Evolutionary conservation across 2,888 invertebrate genomes (phyloP).

Genomic region (Epinotia bilunana): DNA sequence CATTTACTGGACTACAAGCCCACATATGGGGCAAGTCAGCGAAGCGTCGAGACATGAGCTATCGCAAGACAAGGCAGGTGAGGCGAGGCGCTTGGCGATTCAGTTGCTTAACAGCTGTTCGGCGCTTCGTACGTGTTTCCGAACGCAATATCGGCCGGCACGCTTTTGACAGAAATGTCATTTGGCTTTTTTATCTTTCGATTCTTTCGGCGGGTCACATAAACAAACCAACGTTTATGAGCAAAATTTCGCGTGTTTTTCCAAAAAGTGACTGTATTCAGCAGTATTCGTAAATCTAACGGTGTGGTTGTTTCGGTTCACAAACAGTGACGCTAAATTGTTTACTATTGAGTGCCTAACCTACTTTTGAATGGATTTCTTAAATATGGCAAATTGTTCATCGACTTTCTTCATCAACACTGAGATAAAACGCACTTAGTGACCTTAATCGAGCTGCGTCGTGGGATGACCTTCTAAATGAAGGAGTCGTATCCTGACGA

Average conservation of each 20-base stretch:
- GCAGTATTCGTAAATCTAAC: conserved; percentile 34
- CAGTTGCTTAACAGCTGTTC: conserved; percentile 73
- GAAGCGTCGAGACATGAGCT: conserved; percentile 52
- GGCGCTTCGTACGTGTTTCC: conserved; percentile 65
- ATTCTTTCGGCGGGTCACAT: conserved; percentile 55
- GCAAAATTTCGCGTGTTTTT: conserved; percentile 21
- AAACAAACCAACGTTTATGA: conserved; percentile 36
- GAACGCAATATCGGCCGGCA: conserved; percentile 60
- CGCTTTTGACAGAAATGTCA: conserved; percentile 62
- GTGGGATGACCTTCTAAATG: conserved; percentile 78
- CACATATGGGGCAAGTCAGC: conserved; percentile 52
- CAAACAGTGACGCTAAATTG: conserved; percentile 45
- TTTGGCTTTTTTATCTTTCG: conserved; percentile 52
- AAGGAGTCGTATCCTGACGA: conserved; percentile 80
- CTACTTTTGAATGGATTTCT: conserved; percentile 38
- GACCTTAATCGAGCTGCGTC: conserved; percentile 53
- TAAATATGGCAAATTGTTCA: conserved; percentile 39
- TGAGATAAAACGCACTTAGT: conserved; percentile 42
- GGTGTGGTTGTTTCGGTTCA: conserved; percentile 42
- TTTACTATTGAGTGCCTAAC: conserved; percentile 45
- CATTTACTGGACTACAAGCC: no score
- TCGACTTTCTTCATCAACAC: conserved; percentile 48
- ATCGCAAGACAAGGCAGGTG: conserved; percentile 21
- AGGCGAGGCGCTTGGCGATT: conserved; percentile 43
- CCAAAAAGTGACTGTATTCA: conserved; percentile 46